Evolutionary conservation across 2,797 vertebrate species (phyloP).

Genomic region (Discoglossus pictus): DNA sequence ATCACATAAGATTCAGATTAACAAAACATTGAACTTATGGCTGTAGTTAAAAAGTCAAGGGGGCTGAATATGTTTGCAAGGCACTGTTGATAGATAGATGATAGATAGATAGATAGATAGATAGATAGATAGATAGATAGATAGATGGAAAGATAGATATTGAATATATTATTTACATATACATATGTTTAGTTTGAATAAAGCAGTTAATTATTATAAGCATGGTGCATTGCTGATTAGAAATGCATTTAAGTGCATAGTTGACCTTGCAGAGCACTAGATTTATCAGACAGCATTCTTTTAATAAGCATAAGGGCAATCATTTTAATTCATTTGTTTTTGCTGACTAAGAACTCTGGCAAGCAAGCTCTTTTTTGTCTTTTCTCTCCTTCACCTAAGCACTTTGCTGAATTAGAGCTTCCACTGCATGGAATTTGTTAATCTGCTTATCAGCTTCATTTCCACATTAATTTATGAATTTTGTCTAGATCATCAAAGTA

Average conservation of each 20-base stretch:
- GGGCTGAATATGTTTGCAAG: too few relatives aligned
- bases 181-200: too few relatives aligned
- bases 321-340: conserved; percentile 51
- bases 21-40: too few relatives aligned
- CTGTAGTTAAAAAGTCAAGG: too few relatives aligned
- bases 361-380: conserved; percentile 44
- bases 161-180: too few relatives aligned
- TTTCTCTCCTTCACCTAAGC: conserved; percentile 49
- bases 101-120: too few relatives aligned
- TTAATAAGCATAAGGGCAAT: conserved; percentile 46
- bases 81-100: too few relatives aligned
- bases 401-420: conserved; percentile 49
- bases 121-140: too few relatives aligned
- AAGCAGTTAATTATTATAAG: conserved; percentile 24
- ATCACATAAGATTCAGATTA: too few relatives aligned
- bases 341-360: conserved; percentile 48
- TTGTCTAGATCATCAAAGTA: conserved; percentile 30
- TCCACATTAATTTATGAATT: conserved; percentile 31
- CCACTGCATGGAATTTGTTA: conserved; percentile 39
- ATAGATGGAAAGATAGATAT: too few relatives aligned
- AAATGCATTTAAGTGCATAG: conserved; percentile 34
- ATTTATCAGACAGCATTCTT: conserved; percentile 45
- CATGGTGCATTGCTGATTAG: conserved; percentile 41
- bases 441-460: conserved; percentile 47
- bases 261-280: conserved; percentile 42